Percentiles rank a stretch among this genome's conserved stretches.
Conservation (phyloP, 1,140 invertebrate species). For the Heterodera carotae region DNA sequence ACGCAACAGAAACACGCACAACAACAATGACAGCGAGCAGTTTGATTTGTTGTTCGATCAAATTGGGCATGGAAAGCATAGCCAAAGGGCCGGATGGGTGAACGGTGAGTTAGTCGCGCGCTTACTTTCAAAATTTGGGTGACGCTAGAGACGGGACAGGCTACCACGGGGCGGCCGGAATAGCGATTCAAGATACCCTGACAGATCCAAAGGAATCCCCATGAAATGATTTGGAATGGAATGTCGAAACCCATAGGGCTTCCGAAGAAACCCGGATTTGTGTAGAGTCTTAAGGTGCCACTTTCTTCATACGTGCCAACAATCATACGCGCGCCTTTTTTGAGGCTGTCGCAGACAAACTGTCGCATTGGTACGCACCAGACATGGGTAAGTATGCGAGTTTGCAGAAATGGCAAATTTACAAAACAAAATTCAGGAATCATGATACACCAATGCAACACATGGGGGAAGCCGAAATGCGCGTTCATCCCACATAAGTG, state of each 20-base stretch:
- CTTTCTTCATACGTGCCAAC: constrained; percentile 63
- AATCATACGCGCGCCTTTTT: constrained; percentile 62
- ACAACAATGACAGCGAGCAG: background rate
- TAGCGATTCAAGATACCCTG: too few species aligned
- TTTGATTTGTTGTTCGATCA: constrained; percentile 64
- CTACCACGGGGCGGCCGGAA: too few species aligned
- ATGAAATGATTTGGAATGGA: too few species aligned
- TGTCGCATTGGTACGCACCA: constrained; percentile 62
- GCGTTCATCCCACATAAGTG: constrained; percentile 62
- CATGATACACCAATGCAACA: constrained; percentile 65
- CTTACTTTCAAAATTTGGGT: too few species aligned
- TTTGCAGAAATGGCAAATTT: background rate
- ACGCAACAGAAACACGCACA: too few species aligned
- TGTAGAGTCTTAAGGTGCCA: constrained; percentile 62
- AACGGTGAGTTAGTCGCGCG: constrained; percentile 45
- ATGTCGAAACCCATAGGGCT: too few species aligned
- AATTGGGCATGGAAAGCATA: constrained; percentile 56
- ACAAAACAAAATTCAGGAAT: constrained; percentile 36
- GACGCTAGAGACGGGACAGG: too few species aligned
- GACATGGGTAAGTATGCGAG: constrained; percentile 51
- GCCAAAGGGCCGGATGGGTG: constrained; percentile 63
- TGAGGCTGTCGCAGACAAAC: constrained; percentile 56
- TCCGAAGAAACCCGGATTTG: too few species aligned
- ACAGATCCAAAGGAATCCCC: too few species aligned
- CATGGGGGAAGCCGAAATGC: constrained; percentile 56